These are phyloP conservation scores for Mythimna albipuncta DNA, from an alignment of 2,888 invertebrate species.

Conservation along the genomic window DNA sequence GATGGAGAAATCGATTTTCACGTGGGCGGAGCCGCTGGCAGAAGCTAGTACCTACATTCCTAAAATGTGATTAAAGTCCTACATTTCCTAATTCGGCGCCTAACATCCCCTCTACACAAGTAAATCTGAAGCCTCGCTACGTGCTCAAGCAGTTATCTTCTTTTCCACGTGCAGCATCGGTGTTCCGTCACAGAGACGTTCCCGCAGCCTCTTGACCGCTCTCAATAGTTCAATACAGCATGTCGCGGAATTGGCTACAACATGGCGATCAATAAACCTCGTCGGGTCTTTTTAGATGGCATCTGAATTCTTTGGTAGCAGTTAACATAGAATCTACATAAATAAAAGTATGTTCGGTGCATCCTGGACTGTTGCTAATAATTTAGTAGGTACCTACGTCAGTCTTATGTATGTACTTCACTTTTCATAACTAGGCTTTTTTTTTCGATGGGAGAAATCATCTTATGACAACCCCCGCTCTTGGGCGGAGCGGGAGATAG, in stretches of 20 bases:
- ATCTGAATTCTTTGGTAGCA: neutral
- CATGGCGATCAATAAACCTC: constrained; percentile 27
- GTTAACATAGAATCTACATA: neutral
- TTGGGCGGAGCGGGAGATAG: too few species aligned
- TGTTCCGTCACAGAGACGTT: constrained; percentile 50
- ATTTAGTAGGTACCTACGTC: too few species aligned
- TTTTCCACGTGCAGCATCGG: constrained; percentile 60
- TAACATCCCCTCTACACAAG: constrained; percentile 33
- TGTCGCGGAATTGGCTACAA: constrained; percentile 44
- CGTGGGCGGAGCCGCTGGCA: too few species aligned
- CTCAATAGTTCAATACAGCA: constrained; percentile 52
- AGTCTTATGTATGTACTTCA: too few species aligned
- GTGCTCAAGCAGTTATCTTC: constrained; percentile 59
- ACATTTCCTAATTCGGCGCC: neutral
- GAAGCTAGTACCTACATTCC: too few species aligned
- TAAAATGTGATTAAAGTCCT: too few species aligned
- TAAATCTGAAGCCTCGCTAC: constrained; percentile 54
- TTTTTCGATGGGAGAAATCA: too few species aligned
- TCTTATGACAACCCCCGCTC: too few species aligned
- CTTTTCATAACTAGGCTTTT: too few species aligned
- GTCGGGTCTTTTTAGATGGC: neutral
- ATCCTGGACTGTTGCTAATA: too few species aligned
- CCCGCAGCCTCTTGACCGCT: constrained; percentile 64
- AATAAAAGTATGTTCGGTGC: neutral
- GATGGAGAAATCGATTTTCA: too few species aligned